A percentile compares a stretch with the other conserved stretches of the same genome.
Evolutionary conservation across 2,888 invertebrate genomes (phyloP).

Genomic region (Ennomos fuscantarius): DNA sequence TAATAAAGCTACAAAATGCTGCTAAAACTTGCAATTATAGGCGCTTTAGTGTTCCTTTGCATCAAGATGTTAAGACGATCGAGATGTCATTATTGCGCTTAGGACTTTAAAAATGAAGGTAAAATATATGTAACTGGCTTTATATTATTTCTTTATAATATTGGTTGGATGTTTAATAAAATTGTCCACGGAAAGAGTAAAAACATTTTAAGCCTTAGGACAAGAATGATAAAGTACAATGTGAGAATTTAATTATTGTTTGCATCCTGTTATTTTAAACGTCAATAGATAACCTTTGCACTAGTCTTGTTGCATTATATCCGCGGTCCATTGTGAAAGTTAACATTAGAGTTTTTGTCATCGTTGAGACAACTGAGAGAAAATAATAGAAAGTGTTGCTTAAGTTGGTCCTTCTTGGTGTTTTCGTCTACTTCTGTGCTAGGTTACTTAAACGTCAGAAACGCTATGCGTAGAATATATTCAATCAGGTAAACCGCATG

Average conservation of each 20-base stretch:
- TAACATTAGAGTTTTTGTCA: constrained; percentile 4
- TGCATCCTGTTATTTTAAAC: neutral
- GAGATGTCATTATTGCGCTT: constrained; percentile 18
- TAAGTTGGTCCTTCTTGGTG: constrained; percentile 71
- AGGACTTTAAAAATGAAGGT: neutral
- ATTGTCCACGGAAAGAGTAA: too few species aligned
- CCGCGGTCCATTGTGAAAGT: constrained; percentile 7
- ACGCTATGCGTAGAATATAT: constrained; percentile 49
- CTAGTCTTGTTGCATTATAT: constrained; percentile 38
- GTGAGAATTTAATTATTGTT: too few species aligned
- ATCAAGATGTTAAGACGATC: constrained; percentile 29
- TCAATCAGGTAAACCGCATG: constrained; percentile 19
- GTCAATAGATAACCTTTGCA: constrained; percentile 3
- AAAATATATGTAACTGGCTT: constrained; percentile 23
- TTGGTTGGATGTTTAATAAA: too few species aligned
- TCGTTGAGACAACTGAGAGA: constrained; percentile 32
- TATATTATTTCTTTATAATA: too few species aligned
- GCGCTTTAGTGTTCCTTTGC: constrained; percentile 25
- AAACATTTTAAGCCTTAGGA: too few species aligned
- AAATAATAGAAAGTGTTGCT: constrained; percentile 61
- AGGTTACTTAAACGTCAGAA: constrained; percentile 62
- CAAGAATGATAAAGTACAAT: too few species aligned
- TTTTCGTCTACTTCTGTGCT: constrained; percentile 67
- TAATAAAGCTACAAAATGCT: constrained; percentile 15
- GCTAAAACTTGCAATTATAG: constrained; percentile 27